Base-by-base conservation (phyloP, 2,797 vertebrate species). In the Amblyopsis hoosieri region DNA sequence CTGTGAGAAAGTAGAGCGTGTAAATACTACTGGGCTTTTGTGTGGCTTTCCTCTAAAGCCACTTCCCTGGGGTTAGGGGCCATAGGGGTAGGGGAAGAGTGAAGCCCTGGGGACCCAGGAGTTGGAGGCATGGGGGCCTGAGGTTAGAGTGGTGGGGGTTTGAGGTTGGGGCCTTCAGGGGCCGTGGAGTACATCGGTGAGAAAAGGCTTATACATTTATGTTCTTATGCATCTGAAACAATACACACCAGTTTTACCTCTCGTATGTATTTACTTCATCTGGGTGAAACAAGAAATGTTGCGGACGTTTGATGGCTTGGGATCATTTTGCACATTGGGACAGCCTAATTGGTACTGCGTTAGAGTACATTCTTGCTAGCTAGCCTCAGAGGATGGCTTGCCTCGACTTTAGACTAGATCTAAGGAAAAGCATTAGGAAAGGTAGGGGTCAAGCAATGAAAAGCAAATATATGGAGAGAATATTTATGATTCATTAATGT, bases 21-120 rank as follows among this genome's bases (percentile, higher is more conserved):
- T 82, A 87, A 90, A 90, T 85, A 90, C 88, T 88, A 87, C 88
- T 89, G 89, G 89, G 85, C 84, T 89, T 91, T 91, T 62, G 80
- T 90, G 90, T 85, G 90, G 86, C 79, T 89, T 78, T 80, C 86
- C 80, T 78, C 83, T 74, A 81, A 88, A 90, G 81, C 85, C 88
- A 87, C 85, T 85, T 91, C 87, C 87, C 85, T 64, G 60, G 75
- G 79, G 80, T 86, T 80, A 78, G 80, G 72, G 79, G 81, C 75
- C 64, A 65, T 53, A 64, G 66, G 53, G 29, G 11, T 31, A 48
- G 53, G 48, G 59, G 59, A 72, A 71, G 71, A 79, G 57, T 80
- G 83, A 79, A 75, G 74, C 67, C 66, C 56, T 65, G 59, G 63
- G 78, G 83, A 78, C 71, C 1, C 47, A 71, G 19, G 65, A 78